These are phyloP conservation scores for Tachypleus tridentatus DNA, from an alignment of 1,140 invertebrate genomes.

Conservation along the genomic window DNA sequence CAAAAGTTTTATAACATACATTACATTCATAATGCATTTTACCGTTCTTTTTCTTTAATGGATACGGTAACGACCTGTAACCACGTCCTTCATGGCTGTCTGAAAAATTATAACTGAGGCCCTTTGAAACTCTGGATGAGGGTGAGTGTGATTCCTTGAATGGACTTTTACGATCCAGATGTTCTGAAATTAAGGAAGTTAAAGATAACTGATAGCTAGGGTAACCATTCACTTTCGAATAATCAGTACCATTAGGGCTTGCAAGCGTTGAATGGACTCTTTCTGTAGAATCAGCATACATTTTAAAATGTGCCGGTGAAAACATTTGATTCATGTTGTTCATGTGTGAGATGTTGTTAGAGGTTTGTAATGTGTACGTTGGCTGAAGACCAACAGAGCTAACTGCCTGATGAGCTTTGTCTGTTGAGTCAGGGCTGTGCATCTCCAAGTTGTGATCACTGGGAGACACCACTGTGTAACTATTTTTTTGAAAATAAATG, in stretches of 20 bases:
- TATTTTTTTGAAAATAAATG: no score
- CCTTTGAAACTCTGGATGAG: no score
- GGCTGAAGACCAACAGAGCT: no score
- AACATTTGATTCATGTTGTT: slow-evolving; percentile 23
- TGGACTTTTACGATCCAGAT: no score
- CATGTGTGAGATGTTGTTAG: slow-evolving; percentile 20
- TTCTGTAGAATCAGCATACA: slow-evolving; percentile 18
- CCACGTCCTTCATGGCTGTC: slow-evolving; percentile 41
- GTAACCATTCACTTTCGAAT: no score
- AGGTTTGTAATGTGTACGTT: slow-evolving; percentile 24
- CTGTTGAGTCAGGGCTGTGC: slow-evolving; percentile 67
- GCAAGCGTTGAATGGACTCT: no score
- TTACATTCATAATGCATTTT: slow-evolving; percentile 99
- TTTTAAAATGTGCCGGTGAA: slow-evolving; percentile 25
- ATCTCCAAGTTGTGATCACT: slow-evolving; percentile 29
- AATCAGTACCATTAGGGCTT: no score
- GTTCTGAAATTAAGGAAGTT: no score
- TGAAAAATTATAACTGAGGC: no score
- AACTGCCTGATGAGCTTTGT: neutral
- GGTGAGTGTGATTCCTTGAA: no score
- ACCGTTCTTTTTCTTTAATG: slow-evolving; percentile 91
- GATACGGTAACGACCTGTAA: slow-evolving; percentile 85
- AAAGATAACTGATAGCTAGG: no score
- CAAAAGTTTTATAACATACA: slow-evolving; percentile 95
- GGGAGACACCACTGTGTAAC: slow-evolving; percentile 2